Percentiles rank a stretch among this genome's conserved stretches.
These are phyloP conservation scores for Phalera bucephala DNA, from an alignment of 2,888 invertebrate species.

Conservation along the genomic window DNA sequence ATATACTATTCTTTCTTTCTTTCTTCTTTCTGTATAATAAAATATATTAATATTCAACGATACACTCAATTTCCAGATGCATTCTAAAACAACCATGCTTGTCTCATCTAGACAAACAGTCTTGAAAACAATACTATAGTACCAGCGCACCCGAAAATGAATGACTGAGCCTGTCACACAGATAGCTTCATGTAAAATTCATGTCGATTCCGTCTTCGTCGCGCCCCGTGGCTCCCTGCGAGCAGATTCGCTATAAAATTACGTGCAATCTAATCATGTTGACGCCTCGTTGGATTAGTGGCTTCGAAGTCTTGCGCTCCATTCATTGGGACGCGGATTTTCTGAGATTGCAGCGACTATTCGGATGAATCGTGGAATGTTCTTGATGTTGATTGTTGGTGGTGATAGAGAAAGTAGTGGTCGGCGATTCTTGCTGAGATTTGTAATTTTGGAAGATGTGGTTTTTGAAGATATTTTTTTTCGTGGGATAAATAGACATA, in stretches of 20 bases:
- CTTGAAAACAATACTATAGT: constrained; percentile 43
- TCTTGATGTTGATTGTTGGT: neutral
- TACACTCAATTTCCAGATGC: neutral
- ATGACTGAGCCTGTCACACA: constrained; percentile 60
- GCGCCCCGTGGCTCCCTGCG: constrained; percentile 39
- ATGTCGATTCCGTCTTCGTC: constrained; percentile 48
- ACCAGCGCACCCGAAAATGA: constrained; percentile 50
- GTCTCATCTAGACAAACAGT: constrained; percentile 25
- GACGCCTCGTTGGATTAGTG: constrained; percentile 44
- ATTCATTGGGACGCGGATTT: constrained; percentile 33
- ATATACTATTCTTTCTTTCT: no score
- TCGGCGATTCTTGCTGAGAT: neutral
- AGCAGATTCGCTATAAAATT: constrained; percentile 71
- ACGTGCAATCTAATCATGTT: constrained; percentile 71
- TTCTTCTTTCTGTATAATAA: no score
- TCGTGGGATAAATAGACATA: no score
- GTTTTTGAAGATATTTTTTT: no score
- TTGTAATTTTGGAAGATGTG: neutral
- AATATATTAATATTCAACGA: no score
- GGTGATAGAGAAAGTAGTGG: neutral
- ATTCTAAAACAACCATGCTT: constrained; percentile 18
- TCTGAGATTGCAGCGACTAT: constrained; percentile 4
- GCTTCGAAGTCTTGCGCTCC: constrained; percentile 29
- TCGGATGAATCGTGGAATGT: neutral
- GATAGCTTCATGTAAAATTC: constrained; percentile 76